Base-by-base conservation (phyloP, 2,113 vertebrate genomes). In the Cryptoleucopteryx plumbea region DNA sequence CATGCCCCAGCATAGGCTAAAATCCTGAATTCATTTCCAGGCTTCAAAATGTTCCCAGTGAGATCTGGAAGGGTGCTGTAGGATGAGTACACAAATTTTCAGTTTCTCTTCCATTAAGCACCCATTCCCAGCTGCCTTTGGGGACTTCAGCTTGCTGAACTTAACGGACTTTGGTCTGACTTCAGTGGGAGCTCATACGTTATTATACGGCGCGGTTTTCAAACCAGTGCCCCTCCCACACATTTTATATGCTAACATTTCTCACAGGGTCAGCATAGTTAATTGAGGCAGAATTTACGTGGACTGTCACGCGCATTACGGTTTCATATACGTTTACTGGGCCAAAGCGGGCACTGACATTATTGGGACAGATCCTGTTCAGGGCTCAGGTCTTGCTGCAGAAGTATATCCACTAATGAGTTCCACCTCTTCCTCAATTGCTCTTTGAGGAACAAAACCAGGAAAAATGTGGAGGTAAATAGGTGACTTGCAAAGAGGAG, bases 291-390 rank as follows among this genome's bases (percentile, higher is more conserved):
- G 53, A 47, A 84, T 36, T 88, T 32, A 62, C 14, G 16, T n/a
- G 50, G 40, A 53, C 7, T 71, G 8, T 59, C 40, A 32, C 1
- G 4, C 0, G 0, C 18, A 11, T 42, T 65, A n/a, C 7, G 11
- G 42, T 34, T 82, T 71, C 42, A 65, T 23, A 61, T 5, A 66
- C 23, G 16, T 68, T 59, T 21, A 38, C 38, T 38, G 66, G 31
- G 47, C 38, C 59, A 82, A 59, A 53, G 34, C 7, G 21, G 31
- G 43, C 43, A 38, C 22, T 26, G 34, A 48, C 15, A 6, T 56
- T 53, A 38, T 3, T 48, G 26, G 27, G 31, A 53, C 9, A n/a
- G 70, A 26, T 20, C 14, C 34, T 71, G 31, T 50, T n/a, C 48
- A 42, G 17, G 53, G 13, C 23, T 63, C 20, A 53, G 20, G 14